Evolutionary conservation across 2,888 invertebrate genomes (phyloP), one percentile per base, ranked within the genome.

Genomic region (Spicauda simplicius): DNA sequence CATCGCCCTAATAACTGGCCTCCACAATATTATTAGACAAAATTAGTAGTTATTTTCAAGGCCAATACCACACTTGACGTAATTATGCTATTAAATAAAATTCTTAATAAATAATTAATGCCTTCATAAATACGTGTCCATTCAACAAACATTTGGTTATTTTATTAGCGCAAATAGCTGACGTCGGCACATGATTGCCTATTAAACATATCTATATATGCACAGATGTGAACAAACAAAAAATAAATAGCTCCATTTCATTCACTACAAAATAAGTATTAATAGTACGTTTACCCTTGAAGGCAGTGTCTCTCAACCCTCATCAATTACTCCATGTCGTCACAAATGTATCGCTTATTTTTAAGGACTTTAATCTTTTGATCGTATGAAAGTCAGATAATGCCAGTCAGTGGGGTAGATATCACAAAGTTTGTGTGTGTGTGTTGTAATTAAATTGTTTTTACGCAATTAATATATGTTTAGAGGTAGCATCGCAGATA

Each of bases 121-220:
- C n/a, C n/a, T n/a, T n/a, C n/a, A n/a, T n/a, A n/a, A n/a, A n/a
- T n/a, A n/a, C n/a, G n/a, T n/a, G n/a, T n/a, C n/a, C n/a, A n/a
- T n/a, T n/a, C n/a, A n/a, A n/a, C n/a, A n/a, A n/a, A n/a, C n/a
- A n/a, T n/a, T n/a, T n/a, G n/a, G n/a, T n/a, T n/a, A 59, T 18
- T 50, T 50, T 50, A 50, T 16, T 50, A 18, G 18, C 18, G 48
- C 48, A 48, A 48, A 59, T 59, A 59, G 48, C 59, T 48, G 25
- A 16, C 59, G 25, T 48, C 52, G 25, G 16, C 18, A 45, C 59
- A 25, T 50, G 19, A 65, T 66, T 60, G 59, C 33, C 66, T 54
- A 60, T 66, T 60, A 60, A 60, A 66, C 48, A 48, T 66, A 55
- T 60, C 60, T 48, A 10, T 66, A 37, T 66, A 33, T 60, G 55